These are phyloP conservation scores for Apamea epomidion DNA, from an alignment of 2,888 invertebrate genomes.

Conservation along the genomic window DNA sequence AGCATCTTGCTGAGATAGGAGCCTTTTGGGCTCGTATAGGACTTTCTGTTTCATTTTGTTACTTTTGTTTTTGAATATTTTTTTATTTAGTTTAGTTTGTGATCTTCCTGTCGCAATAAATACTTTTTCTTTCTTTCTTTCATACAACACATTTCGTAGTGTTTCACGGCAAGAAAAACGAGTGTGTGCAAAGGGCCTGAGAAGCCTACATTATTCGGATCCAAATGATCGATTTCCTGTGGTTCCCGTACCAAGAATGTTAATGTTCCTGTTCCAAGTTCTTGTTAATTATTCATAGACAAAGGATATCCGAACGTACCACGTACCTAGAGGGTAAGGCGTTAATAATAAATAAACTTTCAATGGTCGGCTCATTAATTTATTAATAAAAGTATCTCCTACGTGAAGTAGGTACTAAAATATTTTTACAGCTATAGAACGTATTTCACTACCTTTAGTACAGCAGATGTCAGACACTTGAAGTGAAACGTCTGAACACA, in stretches of 20 bases:
- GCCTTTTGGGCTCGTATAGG: too few relatives aligned
- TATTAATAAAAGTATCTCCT: neutral
- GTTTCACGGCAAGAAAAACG: too few relatives aligned
- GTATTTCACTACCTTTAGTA: neutral
- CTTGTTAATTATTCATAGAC: slow-evolving; percentile 10
- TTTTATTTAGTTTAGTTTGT: too few relatives aligned
- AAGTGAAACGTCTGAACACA: too few relatives aligned
- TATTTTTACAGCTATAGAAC: neutral
- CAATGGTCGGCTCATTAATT: neutral
- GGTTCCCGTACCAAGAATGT: neutral
- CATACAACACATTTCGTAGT: too few relatives aligned
- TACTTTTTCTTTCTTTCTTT: too few relatives aligned
- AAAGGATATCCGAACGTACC: neutral
- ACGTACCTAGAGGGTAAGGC: neutral
- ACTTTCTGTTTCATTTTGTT: too few relatives aligned
- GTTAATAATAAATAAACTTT: slow-evolving; percentile 19
- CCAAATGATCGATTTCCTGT: neutral
- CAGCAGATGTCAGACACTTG: too few relatives aligned
- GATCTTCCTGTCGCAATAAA: too few relatives aligned
- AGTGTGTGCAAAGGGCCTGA: too few relatives aligned
- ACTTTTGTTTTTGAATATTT: too few relatives aligned
- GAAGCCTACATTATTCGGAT: neutral
- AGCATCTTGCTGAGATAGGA: too few relatives aligned
- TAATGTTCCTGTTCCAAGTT: slow-evolving; percentile 1
- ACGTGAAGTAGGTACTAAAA: neutral